Percentiles rank a stretch among this genome's conserved stretches.
Conservation (phyloP, 2,113 vertebrate genomes). For the Loxodonta africana region DNA sequence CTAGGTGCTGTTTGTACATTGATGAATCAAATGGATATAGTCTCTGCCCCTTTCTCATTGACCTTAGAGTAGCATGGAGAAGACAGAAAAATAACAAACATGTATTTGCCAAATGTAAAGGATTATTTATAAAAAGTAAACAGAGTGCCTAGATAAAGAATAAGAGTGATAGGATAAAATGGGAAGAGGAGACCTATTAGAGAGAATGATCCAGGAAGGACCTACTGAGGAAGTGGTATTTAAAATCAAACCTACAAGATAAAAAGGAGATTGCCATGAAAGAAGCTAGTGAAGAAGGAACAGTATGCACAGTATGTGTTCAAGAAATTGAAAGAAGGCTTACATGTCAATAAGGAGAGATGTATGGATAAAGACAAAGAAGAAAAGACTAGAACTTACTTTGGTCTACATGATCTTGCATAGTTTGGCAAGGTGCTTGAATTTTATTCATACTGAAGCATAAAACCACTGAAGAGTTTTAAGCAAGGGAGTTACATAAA, state of each 20-base stretch:
- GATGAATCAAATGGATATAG: neutral
- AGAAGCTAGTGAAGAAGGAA: constrained; percentile 33
- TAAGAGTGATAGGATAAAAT: neutral
- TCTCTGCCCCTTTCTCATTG: neutral
- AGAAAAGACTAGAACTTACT: neutral
- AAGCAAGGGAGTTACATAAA: neutral
- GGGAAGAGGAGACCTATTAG: neutral
- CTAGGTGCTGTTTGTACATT: neutral
- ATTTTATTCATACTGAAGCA: constrained; percentile 37
- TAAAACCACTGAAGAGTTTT: neutral
- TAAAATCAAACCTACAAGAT: constrained; percentile 18
- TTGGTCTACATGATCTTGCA: neutral
- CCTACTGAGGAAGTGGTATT: neutral
- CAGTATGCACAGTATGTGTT: neutral
- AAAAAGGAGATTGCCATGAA: constrained; percentile 9
- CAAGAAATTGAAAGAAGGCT: constrained; percentile 41
- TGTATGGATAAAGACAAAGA: neutral
- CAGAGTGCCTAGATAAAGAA: constrained; percentile 10
- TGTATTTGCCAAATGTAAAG: neutral
- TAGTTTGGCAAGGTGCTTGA: neutral
- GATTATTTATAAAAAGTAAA: constrained; percentile 13
- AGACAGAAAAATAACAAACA: constrained; percentile 7
- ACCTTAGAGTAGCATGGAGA: neutral
- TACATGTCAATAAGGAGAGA: neutral
- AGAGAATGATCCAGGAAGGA: constrained; percentile 9